Base-by-base conservation (phyloP, 2,113 vertebrate species). In the Carlito syrichta region DNA sequence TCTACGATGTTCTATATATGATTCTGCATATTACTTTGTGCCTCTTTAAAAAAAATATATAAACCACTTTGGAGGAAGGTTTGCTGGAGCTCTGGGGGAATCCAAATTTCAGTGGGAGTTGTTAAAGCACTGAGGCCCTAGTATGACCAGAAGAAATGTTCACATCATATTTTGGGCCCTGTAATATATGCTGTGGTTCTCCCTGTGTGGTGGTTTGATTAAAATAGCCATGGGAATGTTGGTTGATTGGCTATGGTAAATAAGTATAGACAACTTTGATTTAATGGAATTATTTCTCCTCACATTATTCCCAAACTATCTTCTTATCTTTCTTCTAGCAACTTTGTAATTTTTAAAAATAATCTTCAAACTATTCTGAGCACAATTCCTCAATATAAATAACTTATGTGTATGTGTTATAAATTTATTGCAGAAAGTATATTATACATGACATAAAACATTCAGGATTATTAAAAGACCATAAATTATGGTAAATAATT, bases 101-200 rank as follows among this genome's bases (percentile, higher is more conserved):
- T 96, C 25, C 56, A 96, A 92, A 83, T 76, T 89, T 83, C 94
- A 94, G 22, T 63, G 96, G 94, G 90, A 96, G 13, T 87, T 95
- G 38, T 95, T 96, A 96, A 52, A 88, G 35, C 27, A 20, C 9
- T 38, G n/a, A 32, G 38, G 27, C 22, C 27, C 10, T 52, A 54
- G 16, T 6, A 40, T 86, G 76, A 89, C 90, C 54, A 83, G 23
- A 27, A 93, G 62, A 84, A 8, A 76, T 68, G 19, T n/a, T 74
- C 74, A 40, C 11, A 38, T 35, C 58, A 94, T 50, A 86, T 92
- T 78, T 91, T 2, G 32, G 40, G 38, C 8, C 35, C 4, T 74
- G 0, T n/a, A 87, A 45, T 58, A 45, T 58, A 30, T 81, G 13
- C 4, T 91, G 5, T 54, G 2, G 2, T 77, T 78, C 16, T 93